Evolutionary conservation across 1,140 invertebrate genomes (phyloP).

Genomic region (Ditylenchus dipsaci): DNA sequence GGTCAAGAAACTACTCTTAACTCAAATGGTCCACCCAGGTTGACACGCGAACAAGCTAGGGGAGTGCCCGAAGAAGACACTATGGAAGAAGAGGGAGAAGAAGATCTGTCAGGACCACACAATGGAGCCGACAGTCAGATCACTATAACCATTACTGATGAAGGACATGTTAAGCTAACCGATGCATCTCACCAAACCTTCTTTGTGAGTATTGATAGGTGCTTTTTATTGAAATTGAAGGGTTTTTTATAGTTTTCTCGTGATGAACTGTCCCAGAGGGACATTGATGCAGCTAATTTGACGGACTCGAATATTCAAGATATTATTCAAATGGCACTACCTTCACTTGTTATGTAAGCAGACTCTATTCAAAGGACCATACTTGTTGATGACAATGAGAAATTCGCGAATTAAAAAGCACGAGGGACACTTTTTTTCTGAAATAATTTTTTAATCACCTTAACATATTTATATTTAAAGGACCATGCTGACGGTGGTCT

Average conservation of each 20-base stretch:
- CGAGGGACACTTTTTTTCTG: no score
- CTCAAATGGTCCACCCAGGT: neutral
- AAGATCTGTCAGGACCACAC: neutral
- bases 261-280: neutral
- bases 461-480: no score
- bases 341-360: neutral
- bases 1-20: neutral
- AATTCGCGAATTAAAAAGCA: no score
- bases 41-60: neutral
- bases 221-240: no score
- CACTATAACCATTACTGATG: constrained; percentile 1
- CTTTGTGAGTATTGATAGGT: neutral
- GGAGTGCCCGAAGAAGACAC: neutral
- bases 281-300: neutral
- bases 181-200: constrained; percentile 3
- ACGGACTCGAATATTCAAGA: neutral
- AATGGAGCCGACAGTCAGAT: neutral
- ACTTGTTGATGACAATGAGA: no score
- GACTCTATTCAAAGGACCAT: no score
- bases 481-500: no score
- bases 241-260: neutral
- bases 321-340: constrained; percentile 1
- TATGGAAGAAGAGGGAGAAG: neutral
- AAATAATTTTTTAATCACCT: no score
- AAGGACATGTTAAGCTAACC: neutral